A percentile compares a stretch with the other conserved stretches of the same genome.
phyloP scores from a whole-genome alignment of 2,797 vertebrate genomes.

The Sebastes kiyomatsui region DNA sequence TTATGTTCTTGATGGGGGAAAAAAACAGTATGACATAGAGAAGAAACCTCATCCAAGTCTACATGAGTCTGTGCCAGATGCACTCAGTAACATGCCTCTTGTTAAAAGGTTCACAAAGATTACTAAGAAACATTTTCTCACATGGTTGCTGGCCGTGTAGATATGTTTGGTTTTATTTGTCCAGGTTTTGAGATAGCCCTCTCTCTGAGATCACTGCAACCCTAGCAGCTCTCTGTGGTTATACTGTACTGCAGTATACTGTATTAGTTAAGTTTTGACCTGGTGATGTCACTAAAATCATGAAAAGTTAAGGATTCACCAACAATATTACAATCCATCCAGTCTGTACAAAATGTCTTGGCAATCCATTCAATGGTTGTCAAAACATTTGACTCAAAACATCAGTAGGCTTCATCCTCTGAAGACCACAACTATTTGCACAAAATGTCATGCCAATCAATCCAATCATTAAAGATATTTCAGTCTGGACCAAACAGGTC shows the following conservation, averaged over 20 bases:
- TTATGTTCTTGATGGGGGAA: background rate
- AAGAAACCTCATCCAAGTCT: background rate
- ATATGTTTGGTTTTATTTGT: background rate
- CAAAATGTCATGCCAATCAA: background rate
- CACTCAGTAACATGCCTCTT: background rate
- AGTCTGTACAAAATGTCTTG: background rate
- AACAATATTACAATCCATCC: background rate
- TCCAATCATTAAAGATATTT: background rate
- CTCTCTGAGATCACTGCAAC: background rate
- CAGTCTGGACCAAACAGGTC: background rate
- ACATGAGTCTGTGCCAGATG: background rate
- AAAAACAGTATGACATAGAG: background rate
- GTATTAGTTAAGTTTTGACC: background rate
- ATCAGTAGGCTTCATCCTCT: background rate
- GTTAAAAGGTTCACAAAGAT: background rate
- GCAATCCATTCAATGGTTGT: background rate
- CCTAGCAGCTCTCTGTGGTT: background rate
- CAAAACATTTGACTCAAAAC: background rate
- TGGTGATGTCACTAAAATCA: background rate
- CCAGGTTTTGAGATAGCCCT: background rate
- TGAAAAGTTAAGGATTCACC: background rate
- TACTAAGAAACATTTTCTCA: background rate
- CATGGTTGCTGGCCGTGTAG: background rate
- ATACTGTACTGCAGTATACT: background rate
- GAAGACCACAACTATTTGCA: background rate